phyloP scores from a whole-genome alignment of 2,888 invertebrate species.

The Lycocerus yunnanus region DNA sequence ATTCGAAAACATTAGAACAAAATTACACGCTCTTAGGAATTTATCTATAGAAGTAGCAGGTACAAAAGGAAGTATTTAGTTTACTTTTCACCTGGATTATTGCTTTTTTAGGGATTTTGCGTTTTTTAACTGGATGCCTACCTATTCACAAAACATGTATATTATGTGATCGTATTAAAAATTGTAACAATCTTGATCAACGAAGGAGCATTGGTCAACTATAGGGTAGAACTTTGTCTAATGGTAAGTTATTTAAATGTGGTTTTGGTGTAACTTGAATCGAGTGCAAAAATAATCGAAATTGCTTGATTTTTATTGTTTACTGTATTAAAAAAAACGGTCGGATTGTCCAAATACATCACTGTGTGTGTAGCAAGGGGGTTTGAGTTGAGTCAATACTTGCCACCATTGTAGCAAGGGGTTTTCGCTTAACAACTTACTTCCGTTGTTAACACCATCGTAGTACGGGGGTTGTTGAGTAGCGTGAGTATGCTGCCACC shows the following conservation, averaged over 20 bases:
- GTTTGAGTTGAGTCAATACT: too few species aligned
- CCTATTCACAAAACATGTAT: conserved; percentile 93
- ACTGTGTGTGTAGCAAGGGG: too few species aligned
- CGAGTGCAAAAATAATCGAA: too few species aligned
- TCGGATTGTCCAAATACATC: too few species aligned
- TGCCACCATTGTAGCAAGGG: too few species aligned
- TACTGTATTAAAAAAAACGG: too few species aligned
- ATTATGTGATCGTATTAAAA: conserved; percentile 78
- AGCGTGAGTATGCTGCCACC: too few species aligned
- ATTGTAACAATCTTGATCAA: conserved; percentile 76
- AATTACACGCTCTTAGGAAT: conserved; percentile 76
- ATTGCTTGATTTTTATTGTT: too few species aligned
- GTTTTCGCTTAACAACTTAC: too few species aligned
- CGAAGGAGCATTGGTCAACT: conserved; percentile 81
- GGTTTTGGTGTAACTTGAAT: too few species aligned
- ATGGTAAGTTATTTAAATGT: conserved; percentile 55
- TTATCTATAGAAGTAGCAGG: conserved; percentile 73
- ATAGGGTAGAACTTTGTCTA: conserved; percentile 84
- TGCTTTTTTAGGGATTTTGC: conserved; percentile 57
- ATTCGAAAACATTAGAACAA: conserved; percentile 73
- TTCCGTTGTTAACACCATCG: conserved; percentile 47
- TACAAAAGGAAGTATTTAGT: conserved; percentile 50
- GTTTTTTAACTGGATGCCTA: conserved; percentile 88
- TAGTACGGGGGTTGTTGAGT: too few species aligned
- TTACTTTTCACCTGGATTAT: not conserved